These are phyloP conservation scores for Dilophus febrilis DNA, from an alignment of 2,888 invertebrate species.

Conservation along the genomic window DNA sequence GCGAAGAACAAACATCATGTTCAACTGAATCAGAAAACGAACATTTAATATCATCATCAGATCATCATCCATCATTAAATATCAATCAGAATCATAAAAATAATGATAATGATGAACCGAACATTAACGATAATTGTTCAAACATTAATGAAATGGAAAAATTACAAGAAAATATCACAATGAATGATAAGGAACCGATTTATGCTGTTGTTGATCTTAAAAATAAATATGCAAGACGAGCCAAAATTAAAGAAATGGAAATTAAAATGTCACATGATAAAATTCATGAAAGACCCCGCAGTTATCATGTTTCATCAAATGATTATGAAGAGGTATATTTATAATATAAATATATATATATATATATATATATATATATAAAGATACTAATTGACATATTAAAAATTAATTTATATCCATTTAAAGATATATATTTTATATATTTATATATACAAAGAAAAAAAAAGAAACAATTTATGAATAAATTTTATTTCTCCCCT, in stretches of 20 bases:
- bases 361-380: no score
- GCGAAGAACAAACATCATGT: conserved; percentile 9
- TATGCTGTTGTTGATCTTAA: conserved; percentile 23
- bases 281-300: conserved; percentile 12
- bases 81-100: not conserved
- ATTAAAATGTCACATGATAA: conserved; percentile 8
- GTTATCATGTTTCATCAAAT: conserved; percentile 13
- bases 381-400: no score
- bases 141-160: no score
- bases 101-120: not conserved
- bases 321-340: conserved; percentile 18
- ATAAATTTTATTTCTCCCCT: no score
- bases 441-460: no score
- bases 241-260: conserved; percentile 13
- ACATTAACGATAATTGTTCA: not conserved
- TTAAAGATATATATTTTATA: no score
- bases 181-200: conserved; percentile 15
- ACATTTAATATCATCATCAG: not conserved
- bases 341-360: no score
- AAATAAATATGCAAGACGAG: conserved; percentile 18
- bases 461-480: no score
- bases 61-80: conserved; percentile 1
- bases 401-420: no score
- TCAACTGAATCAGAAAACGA: not conserved
- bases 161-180: no score